These are phyloP conservation scores for Cygnus atratus DNA, from an alignment of 2,113 vertebrate species.

Conservation along the genomic window DNA sequence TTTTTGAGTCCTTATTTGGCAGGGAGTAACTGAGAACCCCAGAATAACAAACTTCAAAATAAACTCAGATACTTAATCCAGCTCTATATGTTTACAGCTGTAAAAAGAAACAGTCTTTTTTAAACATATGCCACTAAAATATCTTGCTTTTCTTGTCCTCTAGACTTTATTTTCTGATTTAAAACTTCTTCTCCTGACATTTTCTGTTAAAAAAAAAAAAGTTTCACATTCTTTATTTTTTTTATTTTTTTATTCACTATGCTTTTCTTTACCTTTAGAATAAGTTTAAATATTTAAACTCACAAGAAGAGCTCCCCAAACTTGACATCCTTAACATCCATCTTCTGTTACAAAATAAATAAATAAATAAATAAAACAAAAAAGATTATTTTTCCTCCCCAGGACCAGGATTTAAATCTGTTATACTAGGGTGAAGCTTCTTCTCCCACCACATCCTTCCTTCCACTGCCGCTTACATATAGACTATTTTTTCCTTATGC, in stretches of 20 bases:
- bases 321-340: background rate
- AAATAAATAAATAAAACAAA: background rate
- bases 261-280: background rate
- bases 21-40: background rate
- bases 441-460: background rate
- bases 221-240: background rate
- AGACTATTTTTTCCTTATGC: background rate
- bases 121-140: background rate
- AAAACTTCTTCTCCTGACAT: background rate
- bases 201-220: background rate
- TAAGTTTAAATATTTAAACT: background rate
- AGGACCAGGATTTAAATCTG: background rate
- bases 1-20: background rate
- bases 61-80: background rate
- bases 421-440: background rate
- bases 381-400: background rate
- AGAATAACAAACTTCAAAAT: background rate
- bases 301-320: background rate
- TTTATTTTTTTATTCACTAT: background rate
- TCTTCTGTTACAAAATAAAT: background rate
- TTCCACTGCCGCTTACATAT: background rate
- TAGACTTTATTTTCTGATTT: background rate
- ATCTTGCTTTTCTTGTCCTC: background rate
- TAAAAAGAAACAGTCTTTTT: background rate
- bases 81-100: fast-evolving